A percentile compares a stretch with the other conserved stretches of the same genome.
Conservation (phyloP, 2,888 invertebrate species). For the Caradrina kadenii region DNA sequence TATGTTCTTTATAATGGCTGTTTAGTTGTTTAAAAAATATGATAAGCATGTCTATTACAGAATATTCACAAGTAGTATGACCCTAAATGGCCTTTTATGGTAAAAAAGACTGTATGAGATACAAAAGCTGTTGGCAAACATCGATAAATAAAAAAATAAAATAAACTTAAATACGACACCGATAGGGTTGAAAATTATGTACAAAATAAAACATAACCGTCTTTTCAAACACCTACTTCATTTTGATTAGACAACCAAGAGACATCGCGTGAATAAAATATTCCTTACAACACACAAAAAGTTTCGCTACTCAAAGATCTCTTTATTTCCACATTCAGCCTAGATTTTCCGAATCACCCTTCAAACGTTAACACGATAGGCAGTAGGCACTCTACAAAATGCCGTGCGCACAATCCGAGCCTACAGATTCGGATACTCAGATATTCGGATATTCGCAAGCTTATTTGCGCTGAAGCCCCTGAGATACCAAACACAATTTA, state of each 20-base stretch:
- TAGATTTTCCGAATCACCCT: constrained; percentile 59
- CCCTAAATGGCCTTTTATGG: too few species aligned
- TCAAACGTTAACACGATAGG: constrained; percentile 19
- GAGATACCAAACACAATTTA: constrained; percentile 75
- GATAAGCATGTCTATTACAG: too few species aligned
- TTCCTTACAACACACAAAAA: constrained; percentile 8
- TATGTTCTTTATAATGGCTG: too few species aligned
- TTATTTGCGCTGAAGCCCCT: constrained; percentile 66
- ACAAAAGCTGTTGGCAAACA: too few species aligned
- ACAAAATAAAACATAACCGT: not conserved
- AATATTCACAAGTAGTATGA: too few species aligned
- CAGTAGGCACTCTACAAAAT: constrained; percentile 37
- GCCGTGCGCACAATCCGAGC: constrained; percentile 41
- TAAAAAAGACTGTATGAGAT: too few species aligned
- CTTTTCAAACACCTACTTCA: constrained; percentile 5
- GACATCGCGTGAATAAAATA: constrained; percentile 10
- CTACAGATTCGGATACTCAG: constrained; percentile 49
- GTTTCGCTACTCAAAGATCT: constrained; percentile 11
- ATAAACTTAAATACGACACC: too few species aligned
- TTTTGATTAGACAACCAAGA: constrained; percentile 1
- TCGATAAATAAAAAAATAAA: too few species aligned
- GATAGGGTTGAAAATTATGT: too few species aligned
- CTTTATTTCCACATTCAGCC: constrained; percentile 28
- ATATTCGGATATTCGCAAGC: constrained; percentile 57
- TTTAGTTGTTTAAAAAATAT: too few species aligned